Evolutionary conservation across 2,113 vertebrate genomes (phyloP).

Genomic region (Salvelinus fontinalis): DNA sequence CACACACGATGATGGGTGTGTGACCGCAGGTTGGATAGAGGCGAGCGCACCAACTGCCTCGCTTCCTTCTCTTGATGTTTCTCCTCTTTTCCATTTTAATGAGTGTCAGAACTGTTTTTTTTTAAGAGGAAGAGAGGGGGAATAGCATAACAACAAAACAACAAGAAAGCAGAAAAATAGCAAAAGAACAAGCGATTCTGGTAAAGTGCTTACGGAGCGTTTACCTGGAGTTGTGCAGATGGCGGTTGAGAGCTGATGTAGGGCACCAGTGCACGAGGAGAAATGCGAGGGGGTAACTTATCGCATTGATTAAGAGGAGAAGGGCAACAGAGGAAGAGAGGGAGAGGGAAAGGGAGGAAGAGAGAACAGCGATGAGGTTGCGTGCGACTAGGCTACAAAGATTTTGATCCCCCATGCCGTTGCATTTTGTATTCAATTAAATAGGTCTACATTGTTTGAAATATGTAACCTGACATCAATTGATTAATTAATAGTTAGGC

Average conservation of each 20-base stretch:
- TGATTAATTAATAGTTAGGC: neutral
- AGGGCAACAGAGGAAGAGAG: neutral
- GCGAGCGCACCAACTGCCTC: conserved; percentile 52
- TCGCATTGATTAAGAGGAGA: conserved; percentile 52
- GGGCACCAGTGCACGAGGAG: conserved; percentile 55
- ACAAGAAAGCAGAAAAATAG: conserved; percentile 70
- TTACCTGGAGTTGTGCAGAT: conserved; percentile 70
- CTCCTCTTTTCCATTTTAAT: conserved; percentile 75
- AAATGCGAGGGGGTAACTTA: conserved; percentile 16
- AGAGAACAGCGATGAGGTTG: neutral
- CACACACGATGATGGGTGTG: conserved; percentile 57
- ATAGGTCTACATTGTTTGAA: neutral
- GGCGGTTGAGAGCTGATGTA: conserved; percentile 61
- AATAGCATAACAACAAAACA: conserved; percentile 72
- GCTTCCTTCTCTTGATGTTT: conserved; percentile 72
- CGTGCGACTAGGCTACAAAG: neutral
- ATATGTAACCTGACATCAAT: neutral
- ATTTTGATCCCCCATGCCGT: neutral
- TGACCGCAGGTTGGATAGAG: conserved; percentile 78
- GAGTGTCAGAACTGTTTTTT: conserved; percentile 65
- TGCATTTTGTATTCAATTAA: neutral
- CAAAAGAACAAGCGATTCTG: conserved; percentile 75
- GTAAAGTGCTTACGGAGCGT: conserved; percentile 80
- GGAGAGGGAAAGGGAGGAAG: neutral
- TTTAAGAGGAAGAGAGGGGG: conserved; percentile 10